Evolutionary conservation across 2,113 vertebrate species (phyloP).

Genomic region (Pseudonaja textilis): DNA sequence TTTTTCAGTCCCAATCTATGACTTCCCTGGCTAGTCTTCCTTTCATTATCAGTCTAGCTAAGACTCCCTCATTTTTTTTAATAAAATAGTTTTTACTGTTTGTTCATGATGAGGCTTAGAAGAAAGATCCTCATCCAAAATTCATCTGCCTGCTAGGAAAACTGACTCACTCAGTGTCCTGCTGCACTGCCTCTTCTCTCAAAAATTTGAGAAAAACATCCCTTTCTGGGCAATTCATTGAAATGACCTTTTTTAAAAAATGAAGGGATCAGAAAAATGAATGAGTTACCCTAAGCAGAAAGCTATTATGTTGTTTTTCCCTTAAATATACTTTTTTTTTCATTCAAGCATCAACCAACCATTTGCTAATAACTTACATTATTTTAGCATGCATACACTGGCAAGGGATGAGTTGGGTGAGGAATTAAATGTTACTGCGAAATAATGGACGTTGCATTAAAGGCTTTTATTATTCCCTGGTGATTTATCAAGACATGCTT

Average conservation of each 20-base stretch:
- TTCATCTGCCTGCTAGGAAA: background rate
- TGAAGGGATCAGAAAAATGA: slow-evolving; percentile 14
- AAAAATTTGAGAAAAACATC: slow-evolving; percentile 7
- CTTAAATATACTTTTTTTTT: background rate
- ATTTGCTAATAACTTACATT: background rate
- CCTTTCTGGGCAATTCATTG: slow-evolving; percentile 12
- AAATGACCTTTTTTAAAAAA: slow-evolving; percentile 1
- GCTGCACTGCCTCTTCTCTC: background rate
- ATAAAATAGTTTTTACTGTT: background rate
- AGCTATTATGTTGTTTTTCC: slow-evolving; percentile 14
- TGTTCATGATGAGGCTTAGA: background rate
- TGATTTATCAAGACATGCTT: background rate
- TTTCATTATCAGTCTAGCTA: no score
- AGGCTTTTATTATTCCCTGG: background rate
- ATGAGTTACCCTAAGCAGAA: background rate
- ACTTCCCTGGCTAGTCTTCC: background rate
- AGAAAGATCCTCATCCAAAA: background rate
- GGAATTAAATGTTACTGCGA: background rate
- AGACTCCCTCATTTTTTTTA: background rate
- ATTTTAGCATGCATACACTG: background rate
- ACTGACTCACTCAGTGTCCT: background rate
- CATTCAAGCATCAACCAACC: background rate
- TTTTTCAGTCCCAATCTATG: no score
- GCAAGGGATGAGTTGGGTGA: background rate
- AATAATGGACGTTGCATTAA: background rate